Conservation (phyloP, 2,113 vertebrate species). For the cattle (Bos taurus) region DNA sequence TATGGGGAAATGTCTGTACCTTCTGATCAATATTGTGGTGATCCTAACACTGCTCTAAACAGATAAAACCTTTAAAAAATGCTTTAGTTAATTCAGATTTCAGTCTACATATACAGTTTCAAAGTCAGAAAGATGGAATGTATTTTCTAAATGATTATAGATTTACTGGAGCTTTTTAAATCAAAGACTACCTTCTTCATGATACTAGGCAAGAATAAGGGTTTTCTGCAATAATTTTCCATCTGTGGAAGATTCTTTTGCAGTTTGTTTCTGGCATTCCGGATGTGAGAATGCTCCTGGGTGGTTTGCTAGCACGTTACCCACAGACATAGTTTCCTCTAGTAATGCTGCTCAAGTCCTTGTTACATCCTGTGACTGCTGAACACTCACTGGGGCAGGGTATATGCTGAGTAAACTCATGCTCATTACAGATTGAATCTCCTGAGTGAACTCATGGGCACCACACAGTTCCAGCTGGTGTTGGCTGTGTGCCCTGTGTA, state of each 20-base stretch:
- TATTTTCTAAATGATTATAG: not conserved
- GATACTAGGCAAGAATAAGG: not conserved
- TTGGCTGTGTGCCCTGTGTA: not conserved
- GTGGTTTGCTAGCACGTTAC: not conserved
- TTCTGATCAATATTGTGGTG: not conserved
- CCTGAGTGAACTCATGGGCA: not conserved
- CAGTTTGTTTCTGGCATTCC: not conserved
- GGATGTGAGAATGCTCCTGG: not conserved
- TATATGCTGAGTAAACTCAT: not conserved
- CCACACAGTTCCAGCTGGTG: not conserved
- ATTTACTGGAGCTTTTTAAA: not conserved
- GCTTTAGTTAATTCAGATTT: not conserved
- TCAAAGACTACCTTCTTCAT: not conserved
- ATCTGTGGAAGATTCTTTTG: not conserved
- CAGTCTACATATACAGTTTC: not conserved
- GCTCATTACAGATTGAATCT: not conserved
- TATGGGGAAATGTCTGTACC: not conserved
- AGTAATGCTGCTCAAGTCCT: not conserved
- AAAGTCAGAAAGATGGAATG: not conserved
- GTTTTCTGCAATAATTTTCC: not conserved
- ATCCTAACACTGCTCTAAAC: not conserved
- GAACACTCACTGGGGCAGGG: fast-evolving
- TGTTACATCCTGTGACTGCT: not conserved
- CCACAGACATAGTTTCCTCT: not conserved
- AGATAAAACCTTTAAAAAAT: not conserved